Conservation (phyloP, 1,140 invertebrate genomes). For the Sitobion miscanthi region DNA sequence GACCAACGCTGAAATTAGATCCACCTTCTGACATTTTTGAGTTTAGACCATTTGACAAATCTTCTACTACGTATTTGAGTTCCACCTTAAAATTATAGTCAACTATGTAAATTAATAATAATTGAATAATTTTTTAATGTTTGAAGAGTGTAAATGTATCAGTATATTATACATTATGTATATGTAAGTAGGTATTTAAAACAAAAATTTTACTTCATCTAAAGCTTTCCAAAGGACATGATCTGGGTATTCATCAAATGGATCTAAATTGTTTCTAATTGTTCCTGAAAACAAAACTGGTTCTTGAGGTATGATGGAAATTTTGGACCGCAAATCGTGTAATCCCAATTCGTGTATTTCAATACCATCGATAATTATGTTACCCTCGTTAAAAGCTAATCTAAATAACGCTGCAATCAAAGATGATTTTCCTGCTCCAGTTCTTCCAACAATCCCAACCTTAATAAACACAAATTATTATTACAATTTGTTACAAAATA, state of each 20-base stretch:
- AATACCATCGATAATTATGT: conserved; percentile 72
- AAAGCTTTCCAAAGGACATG: conserved; percentile 68
- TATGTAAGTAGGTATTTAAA: no score
- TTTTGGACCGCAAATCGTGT: conserved; percentile 73
- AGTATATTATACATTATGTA: no score
- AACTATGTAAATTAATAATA: no score
- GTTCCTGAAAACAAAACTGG: conserved; percentile 80
- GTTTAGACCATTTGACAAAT: not conserved
- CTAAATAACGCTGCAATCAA: conserved; percentile 83
- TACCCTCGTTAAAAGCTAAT: conserved; percentile 68
- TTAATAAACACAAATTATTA: no score
- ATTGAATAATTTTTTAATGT: no score
- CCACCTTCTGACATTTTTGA: not conserved
- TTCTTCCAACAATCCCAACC: conserved; percentile 80
- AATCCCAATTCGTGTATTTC: conserved; percentile 72
- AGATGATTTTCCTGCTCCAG: conserved; percentile 91
- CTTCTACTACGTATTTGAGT: not conserved
- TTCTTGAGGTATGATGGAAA: conserved; percentile 82
- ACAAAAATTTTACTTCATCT: conserved; percentile 63
- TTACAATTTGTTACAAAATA: no score
- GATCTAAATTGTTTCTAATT: conserved; percentile 83
- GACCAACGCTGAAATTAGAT: not conserved
- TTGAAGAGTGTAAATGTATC: no score
- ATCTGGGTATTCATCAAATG: conserved; percentile 71
- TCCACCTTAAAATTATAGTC: not conserved